phyloP scores from a whole-genome alignment of 2,113 vertebrate genomes.

The Ictalurus punctatus region DNA sequence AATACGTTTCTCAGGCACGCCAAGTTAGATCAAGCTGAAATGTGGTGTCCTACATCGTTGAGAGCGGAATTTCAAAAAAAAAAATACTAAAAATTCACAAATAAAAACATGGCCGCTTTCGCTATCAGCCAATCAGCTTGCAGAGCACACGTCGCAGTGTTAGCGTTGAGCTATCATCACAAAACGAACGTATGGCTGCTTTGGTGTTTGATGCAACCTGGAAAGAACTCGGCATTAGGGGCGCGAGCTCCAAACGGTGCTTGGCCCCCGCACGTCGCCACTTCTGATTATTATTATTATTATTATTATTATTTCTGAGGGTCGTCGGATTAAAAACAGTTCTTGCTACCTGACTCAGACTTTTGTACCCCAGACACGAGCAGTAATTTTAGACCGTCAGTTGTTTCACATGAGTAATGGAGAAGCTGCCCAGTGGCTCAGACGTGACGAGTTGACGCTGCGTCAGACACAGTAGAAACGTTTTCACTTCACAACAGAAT shows the following conservation, averaged over 20 bases:
- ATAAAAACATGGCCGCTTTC: background rate
- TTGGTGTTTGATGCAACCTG: background rate
- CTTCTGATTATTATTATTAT: background rate
- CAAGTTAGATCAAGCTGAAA: background rate
- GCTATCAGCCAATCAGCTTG: background rate
- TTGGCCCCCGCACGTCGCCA: background rate
- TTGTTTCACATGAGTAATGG: conserved; percentile 64
- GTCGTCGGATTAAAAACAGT: background rate
- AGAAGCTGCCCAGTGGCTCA: conserved; percentile 60
- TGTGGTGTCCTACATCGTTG: background rate
- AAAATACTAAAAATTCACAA: background rate
- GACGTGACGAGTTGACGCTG: conserved; percentile 30
- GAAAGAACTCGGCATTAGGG: background rate
- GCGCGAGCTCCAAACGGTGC: background rate
- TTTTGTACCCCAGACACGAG: background rate
- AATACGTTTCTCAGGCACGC: background rate
- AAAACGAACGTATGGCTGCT: background rate
- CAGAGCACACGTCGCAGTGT: background rate
- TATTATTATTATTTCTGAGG: background rate
- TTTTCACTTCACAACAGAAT: conserved; percentile 19
- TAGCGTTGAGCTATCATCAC: background rate
- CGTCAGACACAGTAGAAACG: conserved; percentile 14
- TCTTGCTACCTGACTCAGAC: background rate
- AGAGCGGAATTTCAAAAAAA: background rate
- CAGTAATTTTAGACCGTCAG: background rate